Conservation (phyloP, 1,140 invertebrate species). For the Periplaneta americana region DNA sequence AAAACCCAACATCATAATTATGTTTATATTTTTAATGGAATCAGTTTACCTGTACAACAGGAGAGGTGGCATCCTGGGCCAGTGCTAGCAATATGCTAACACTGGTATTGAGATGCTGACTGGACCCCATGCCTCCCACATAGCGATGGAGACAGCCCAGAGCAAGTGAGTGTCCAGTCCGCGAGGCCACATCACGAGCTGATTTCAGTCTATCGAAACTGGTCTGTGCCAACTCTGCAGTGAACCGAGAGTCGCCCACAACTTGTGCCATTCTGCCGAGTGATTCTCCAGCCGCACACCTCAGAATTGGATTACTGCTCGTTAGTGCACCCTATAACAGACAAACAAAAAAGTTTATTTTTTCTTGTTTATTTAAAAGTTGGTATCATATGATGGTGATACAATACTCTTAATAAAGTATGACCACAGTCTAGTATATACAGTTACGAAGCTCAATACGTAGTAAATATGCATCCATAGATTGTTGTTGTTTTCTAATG, state of each 20-base stretch:
- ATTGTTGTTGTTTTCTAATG: too few relatives aligned
- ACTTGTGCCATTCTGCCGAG: conserved; percentile 87
- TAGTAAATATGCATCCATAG: too few relatives aligned
- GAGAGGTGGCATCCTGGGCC: conserved; percentile 86
- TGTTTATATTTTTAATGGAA: too few relatives aligned
- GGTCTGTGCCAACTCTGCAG: conserved; percentile 84
- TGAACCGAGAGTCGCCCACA: conserved; percentile 76
- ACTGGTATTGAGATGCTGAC: conserved; percentile 87
- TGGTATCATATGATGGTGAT: too few relatives aligned
- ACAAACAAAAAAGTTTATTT: too few relatives aligned
- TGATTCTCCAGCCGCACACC: conserved; percentile 82
- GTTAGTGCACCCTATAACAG: conserved; percentile 61
- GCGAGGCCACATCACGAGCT: conserved; percentile 78
- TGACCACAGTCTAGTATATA: too few relatives aligned
- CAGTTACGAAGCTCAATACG: too few relatives aligned
- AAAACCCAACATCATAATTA: too few relatives aligned
- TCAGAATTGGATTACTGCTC: conserved; percentile 76
- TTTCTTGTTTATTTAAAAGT: too few relatives aligned
- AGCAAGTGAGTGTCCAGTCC: conserved; percentile 89
- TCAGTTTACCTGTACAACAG: conserved; percentile 82
- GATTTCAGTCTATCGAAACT: conserved; percentile 87
- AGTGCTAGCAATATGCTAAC: conserved; percentile 91
- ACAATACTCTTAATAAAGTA: too few relatives aligned
- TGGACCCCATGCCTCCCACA: conserved; percentile 84
- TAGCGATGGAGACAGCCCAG: conserved; percentile 85